These are phyloP conservation scores for Galemys pyrenaicus DNA, from an alignment of 2,113 vertebrate genomes.

Conservation along the genomic window DNA sequence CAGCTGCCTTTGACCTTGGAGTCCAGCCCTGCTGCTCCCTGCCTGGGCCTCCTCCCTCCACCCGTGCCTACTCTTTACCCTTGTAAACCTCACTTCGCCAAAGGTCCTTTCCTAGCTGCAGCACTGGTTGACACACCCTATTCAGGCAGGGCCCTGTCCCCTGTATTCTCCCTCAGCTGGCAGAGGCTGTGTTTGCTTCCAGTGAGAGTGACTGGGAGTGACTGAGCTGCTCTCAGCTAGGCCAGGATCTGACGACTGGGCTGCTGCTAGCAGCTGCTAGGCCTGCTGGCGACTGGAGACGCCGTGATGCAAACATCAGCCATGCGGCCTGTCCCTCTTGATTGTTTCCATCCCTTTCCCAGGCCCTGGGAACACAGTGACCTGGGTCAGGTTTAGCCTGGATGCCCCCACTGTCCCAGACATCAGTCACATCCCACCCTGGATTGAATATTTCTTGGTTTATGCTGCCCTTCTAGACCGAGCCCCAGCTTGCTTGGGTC, in stretches of 20 bases:
- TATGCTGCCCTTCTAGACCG: background rate
- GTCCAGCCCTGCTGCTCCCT: background rate
- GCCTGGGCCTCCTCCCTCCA: too few relatives aligned
- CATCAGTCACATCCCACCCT: background rate
- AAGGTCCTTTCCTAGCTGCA: background rate
- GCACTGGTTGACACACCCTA: rapidly evolving
- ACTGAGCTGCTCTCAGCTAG: background rate
- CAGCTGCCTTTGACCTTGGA: background rate
- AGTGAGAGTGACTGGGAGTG: background rate
- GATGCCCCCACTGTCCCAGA: rapidly evolving
- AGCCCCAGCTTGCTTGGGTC: background rate
- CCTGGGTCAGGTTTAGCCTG: background rate
- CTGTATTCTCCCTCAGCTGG: background rate
- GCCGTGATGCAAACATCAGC: background rate
- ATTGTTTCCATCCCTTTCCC: background rate
- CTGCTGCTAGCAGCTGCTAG: background rate
- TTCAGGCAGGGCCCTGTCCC: background rate
- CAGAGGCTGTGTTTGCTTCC: background rate
- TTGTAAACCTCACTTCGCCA: background rate
- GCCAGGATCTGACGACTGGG: background rate
- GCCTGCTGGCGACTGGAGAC: background rate
- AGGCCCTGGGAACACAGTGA: background rate
- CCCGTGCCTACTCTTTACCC: background rate
- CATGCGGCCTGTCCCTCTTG: background rate
- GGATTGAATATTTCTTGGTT: background rate